These are phyloP conservation scores for Eolophus roseicapilla DNA, from an alignment of 2,113 vertebrate genomes.

Conservation along the genomic window DNA sequence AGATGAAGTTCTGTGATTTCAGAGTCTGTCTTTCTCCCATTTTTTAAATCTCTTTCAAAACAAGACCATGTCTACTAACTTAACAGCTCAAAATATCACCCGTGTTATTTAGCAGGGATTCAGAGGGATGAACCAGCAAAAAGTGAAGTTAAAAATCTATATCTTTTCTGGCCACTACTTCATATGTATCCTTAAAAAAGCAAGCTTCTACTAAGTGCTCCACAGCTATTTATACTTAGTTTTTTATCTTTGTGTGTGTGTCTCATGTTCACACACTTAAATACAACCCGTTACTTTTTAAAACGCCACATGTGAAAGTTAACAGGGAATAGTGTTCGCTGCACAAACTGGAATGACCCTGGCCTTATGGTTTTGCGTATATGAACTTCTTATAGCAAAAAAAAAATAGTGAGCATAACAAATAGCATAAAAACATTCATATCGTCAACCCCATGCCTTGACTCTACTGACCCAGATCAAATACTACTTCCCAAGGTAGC, in stretches of 20 bases:
- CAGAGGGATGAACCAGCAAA: background rate
- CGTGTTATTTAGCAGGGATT: background rate
- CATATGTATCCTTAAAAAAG: background rate
- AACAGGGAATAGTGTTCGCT: background rate
- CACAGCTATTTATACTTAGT: background rate
- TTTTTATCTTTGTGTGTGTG: no score
- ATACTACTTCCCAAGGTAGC: background rate
- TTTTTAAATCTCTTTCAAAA: background rate
- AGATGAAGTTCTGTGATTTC: background rate
- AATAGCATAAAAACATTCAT: background rate
- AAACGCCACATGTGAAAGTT: fast-evolving
- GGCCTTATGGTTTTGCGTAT: background rate
- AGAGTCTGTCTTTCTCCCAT: background rate
- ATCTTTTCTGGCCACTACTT: background rate
- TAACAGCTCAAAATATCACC: background rate
- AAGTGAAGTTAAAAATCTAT: background rate
- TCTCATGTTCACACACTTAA: background rate
- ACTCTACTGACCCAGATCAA: no score
- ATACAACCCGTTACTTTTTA: background rate
- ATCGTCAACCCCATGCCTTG: background rate
- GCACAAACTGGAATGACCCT: background rate
- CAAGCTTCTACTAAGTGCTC: background rate
- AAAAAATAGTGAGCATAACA: background rate
- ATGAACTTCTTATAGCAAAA: background rate
- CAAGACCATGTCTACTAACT: background rate